Conservation (phyloP, 1,140 invertebrate species). For the Macrobrachium nipponense region DNA sequence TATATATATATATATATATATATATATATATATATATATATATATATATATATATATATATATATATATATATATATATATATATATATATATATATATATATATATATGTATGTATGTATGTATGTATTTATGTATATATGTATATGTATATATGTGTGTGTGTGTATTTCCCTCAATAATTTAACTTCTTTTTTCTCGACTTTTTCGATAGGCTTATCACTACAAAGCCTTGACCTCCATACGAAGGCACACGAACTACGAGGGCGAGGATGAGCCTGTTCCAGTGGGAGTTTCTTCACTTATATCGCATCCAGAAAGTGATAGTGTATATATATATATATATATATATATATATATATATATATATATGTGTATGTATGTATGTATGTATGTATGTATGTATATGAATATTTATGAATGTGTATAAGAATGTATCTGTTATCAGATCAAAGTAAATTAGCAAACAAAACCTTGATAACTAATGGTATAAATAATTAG, state of each 20-base stretch:
- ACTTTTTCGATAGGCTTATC: no score
- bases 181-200: no score
- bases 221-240: no score
- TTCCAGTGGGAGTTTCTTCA: no score
- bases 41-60: slow-evolving; percentile 5
- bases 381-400: slow-evolving; percentile 27
- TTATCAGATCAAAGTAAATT: neutral
- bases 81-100: slow-evolving; percentile 16
- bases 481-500: neutral
- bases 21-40: slow-evolving; percentile 11
- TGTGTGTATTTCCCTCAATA: neutral
- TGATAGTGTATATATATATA: neutral
- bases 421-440: slow-evolving; percentile 8
- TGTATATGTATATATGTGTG: slow-evolving; percentile 11
- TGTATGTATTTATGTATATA: slow-evolving; percentile 16
- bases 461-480: neutral
- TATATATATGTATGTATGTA: slow-evolving; percentile 15
- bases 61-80: slow-evolving; percentile 1
- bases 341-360: slow-evolving; percentile 14
- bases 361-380: slow-evolving; percentile 8
- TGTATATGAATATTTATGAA: slow-evolving; percentile 3
- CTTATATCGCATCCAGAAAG: no score
- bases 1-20: slow-evolving; percentile 26
- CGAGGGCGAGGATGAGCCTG: no score
- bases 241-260: no score